Base-by-base conservation (phyloP, 1,140 invertebrate species). In the Megalopta genalis region DNA sequence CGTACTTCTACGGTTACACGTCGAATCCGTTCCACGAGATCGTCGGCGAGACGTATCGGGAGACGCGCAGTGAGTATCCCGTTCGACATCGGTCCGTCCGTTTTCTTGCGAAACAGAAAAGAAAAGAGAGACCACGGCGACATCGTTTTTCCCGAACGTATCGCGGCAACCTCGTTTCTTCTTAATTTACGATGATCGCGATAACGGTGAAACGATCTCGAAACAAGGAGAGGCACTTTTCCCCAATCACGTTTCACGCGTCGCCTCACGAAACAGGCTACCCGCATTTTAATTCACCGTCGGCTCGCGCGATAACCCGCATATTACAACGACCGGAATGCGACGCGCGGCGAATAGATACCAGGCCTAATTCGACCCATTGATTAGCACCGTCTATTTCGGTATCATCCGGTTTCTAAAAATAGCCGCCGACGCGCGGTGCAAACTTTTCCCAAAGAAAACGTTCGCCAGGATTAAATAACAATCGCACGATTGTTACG, bases 11-110 rank as follows among this genome's bases (percentile, higher is more conserved):
- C 12, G 89, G 86, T 0, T 95, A 97, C 87, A 92, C 93, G 32
- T 93, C 94, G 25, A 98, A 98, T 94, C 97, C 97, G 1, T 98
- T 98, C 88, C 92, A 95, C 80, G 90, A 95, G n/a, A 94, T 97
- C 39, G 95, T 98, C 12, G 93, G 95, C 23, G 94, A 96, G 64
- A 97, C 97, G 2, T 96, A 96, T 87, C 93, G 93, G 49, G 95
- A 97, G 82, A 96, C 96, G 1, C 94, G 97, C 92, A 97, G 97
- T 98, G 91, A 96, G 96, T 94, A 84, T 32, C 0, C 18, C 14
- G 5, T 18, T n/a, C n/a, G n/a, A n/a, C n/a, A n/a, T n/a, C n/a
- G n/a, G n/a, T n/a, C n/a, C n/a, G n/a, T 14, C 16, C 16, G 16
- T 52, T 52, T 49, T 16, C 12, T 10, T 49, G 12, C 46, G 10